Evolutionary conservation across 2,797 vertebrate genomes (phyloP), one percentile per base, ranked within the genome.

Genomic region (Cyprinella venusta): DNA sequence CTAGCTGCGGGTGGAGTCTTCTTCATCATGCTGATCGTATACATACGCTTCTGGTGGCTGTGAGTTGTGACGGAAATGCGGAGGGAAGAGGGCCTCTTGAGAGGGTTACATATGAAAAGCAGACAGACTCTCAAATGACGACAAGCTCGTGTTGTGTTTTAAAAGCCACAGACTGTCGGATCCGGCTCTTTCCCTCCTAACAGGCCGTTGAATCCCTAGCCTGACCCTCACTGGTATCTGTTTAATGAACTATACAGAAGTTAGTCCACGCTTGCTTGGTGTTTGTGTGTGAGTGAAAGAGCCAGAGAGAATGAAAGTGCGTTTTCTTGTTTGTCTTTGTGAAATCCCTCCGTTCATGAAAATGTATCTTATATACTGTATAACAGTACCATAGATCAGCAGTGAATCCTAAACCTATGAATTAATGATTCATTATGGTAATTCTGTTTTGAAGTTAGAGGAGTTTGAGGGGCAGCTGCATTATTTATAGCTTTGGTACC

Each of bases 1-100:
- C 95, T 99, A 85, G 98, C 97, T 0, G 98, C 97, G 0, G 96
- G 98, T 0, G 98, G 97, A 9, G 97, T 99, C 75, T 99, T 99
- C 91, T 96, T 98, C 93, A 96, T 99, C 93, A 99, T 99, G 98
- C 89, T 99, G 89, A 99, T 99, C 38, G 97, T 99, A 86, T 99
- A 99, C 15, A 95, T 99, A 64, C 96, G 98, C 79, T 99, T 99
- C 94, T 99, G 98, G 98, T 99, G 98, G 98, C 97, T 99, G 94
- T 99, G 95, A 99, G 88, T 68, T 84, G 19, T 26, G 8, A 8
- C 13, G 18, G 54, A 36, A 69, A 18, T 63, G 65, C 69, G 16
- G 56, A 36, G 59, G 42, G 77, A 45, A 72, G 65, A 42, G 36
- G 26, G 67, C 52, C 24, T 45, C 10, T 52, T 48, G 61, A 48